Percentiles rank a stretch among this genome's conserved stretches.
These are phyloP conservation scores for Eugnorisma glareosa DNA, from an alignment of 2,888 invertebrate genomes.

Conservation along the genomic window DNA sequence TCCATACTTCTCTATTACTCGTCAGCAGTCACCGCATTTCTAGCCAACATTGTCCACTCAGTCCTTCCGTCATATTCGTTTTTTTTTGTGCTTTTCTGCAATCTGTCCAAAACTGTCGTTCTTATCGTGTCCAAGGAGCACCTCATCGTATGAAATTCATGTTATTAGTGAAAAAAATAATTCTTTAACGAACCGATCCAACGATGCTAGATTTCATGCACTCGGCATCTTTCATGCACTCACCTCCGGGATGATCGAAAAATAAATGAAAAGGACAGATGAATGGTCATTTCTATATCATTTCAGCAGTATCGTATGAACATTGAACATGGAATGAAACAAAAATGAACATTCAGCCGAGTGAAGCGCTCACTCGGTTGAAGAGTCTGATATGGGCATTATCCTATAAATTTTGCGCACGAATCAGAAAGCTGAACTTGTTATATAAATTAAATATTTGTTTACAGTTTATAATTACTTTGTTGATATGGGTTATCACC, in stretches of 20 bases:
- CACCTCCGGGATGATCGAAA: background rate
- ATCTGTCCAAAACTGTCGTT: too few relatives aligned
- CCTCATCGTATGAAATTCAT: too few relatives aligned
- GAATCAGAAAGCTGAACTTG: background rate
- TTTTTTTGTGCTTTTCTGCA: too few relatives aligned
- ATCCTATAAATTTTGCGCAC: slow-evolving; percentile 45
- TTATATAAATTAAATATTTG: slow-evolving; percentile 48
- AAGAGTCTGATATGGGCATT: slow-evolving; percentile 8
- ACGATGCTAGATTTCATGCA: background rate
- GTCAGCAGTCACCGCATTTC: background rate
- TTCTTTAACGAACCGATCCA: background rate
- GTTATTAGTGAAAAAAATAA: background rate
- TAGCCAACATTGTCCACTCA: background rate
- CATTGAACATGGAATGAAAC: background rate
- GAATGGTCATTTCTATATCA: background rate
- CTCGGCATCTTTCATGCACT: background rate
- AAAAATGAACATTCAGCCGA: background rate
- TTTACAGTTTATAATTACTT: slow-evolving; percentile 43
- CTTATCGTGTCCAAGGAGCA: too few relatives aligned
- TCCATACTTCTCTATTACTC: background rate
- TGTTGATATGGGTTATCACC: slow-evolving; percentile 65
- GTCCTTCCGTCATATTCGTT: background rate
- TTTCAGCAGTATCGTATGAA: background rate
- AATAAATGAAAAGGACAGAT: background rate
- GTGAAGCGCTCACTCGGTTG: background rate